phyloP scores from a whole-genome alignment of 30 jellyfish, hydroid and myxozoan genomes.

The Aurelia coerulea region DNA sequence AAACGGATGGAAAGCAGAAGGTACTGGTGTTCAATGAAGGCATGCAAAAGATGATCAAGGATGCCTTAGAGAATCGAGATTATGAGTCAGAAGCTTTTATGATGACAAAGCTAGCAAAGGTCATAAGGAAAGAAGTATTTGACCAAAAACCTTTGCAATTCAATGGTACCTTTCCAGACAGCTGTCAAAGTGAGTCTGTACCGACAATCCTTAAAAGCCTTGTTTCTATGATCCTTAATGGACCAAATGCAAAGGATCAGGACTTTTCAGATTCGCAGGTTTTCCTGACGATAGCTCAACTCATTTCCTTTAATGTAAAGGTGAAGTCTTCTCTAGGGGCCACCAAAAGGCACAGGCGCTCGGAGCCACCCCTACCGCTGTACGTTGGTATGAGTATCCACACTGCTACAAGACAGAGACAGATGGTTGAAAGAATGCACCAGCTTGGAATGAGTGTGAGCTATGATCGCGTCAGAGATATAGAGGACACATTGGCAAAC shows the following conservation, averaged over 20 bases:
- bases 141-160: neutral
- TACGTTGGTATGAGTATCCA: neutral
- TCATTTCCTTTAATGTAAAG: neutral
- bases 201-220: no score
- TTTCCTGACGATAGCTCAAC: neutral
- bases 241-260: no score
- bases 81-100: neutral
- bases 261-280: no score
- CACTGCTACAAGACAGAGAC: neutral
- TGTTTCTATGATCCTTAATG: no score
- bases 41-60: no score
- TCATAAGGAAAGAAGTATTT: neutral
- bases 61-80: neutral
- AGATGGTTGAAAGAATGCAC: neutral
- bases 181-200: no score
- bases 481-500: neutral
- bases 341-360: neutral
- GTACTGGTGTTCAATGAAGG: no score
- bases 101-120: conserved; percentile 3
- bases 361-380: conserved; percentile 9
- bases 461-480: neutral
- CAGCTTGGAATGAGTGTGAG: conserved; percentile 24
- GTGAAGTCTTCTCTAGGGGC: neutral
- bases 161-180: neutral
- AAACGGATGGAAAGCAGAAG: no score